Base-by-base conservation (phyloP, 2,113 vertebrate species). In the Menura novaehollandiae region DNA sequence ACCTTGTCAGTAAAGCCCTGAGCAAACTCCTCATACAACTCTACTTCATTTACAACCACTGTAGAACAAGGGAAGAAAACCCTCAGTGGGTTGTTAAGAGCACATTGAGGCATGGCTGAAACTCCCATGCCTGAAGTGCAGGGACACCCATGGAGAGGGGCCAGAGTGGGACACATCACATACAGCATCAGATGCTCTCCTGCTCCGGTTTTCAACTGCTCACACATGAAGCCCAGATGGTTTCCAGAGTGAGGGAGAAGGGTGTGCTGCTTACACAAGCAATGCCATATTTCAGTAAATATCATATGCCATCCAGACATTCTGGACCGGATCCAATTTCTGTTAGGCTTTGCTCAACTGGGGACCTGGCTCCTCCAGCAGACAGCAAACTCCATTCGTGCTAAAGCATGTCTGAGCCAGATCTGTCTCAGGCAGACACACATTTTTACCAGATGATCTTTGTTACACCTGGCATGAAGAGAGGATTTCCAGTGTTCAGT, bases 271-370 rank as follows among this genome's bases (percentile, higher is more conserved):
- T 96, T 92, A 91, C 75, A 93, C 88, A 91, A 87, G 89, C 91
- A 94, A 91, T 91, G 78, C 88, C 95, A 84, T 91, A 92, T 95
- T 97, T 96, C 78, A 91, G 93, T 89, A 95, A 96, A 96, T 91
- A 96, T 96, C 94, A 91, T 91, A 91, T 93, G 96, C 94, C 95
- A 93, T 95, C 89, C 96, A 97, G 95, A 96, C 96, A 95, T 91
- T 92, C 83, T 96, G 95, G 93, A 92, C 41, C 15, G 16, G 30
- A 74, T 91, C 86, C 95, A 96, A 58, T 86, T 97, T 96, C 95
- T 71, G 26, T 96, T 91, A 88, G 86, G 92, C 83, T 95, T 91
- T 93, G 85, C 93, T 96, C 93, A 91, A 93, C 83, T 77, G 84
- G 81, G 89, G 88, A 81, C 95, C 90, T 93, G 84, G 94, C 94